Conservation (phyloP, 2,797 vertebrate genomes). For the Spinus olivaceus region DNA sequence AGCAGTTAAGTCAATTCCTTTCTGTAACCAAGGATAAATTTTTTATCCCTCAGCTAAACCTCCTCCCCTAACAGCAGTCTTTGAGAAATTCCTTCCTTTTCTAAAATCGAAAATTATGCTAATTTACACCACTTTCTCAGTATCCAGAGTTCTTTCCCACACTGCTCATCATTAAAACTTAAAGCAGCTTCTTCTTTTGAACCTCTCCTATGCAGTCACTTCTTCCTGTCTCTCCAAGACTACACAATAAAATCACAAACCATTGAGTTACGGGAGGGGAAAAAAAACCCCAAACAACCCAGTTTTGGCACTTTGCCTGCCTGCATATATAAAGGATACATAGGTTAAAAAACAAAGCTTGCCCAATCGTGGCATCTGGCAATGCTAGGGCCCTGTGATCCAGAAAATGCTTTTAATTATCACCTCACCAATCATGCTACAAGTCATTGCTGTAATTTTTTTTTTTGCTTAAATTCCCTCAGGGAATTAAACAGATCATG, state of each 20-base stretch:
- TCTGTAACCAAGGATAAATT: neutral
- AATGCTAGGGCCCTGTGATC: neutral
- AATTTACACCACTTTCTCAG: neutral
- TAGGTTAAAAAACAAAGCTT: conserved; percentile 20
- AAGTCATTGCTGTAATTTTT: conserved; percentile 58
- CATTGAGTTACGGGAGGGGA: neutral
- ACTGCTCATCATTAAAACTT: neutral
- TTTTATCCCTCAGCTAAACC: neutral
- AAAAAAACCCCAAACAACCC: neutral
- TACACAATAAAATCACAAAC: conserved; percentile 8
- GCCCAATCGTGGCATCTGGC: conserved; percentile 8
- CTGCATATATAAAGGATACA: neutral
- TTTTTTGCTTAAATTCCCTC: conserved; percentile 11
- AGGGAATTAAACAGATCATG: conserved; percentile 44
- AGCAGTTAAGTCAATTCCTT: neutral
- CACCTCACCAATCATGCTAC: conserved; percentile 59
- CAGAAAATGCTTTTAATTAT: conserved; percentile 74
- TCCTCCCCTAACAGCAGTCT: neutral
- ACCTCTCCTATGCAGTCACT: neutral
- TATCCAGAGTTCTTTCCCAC: neutral
- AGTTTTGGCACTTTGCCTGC: neutral
- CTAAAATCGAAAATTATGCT: neutral
- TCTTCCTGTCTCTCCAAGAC: neutral
- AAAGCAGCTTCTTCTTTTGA: neutral
- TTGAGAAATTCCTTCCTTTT: neutral